Base-by-base conservation (phyloP, 2,797 vertebrate genomes). In the Melopsittacus undulatus region DNA sequence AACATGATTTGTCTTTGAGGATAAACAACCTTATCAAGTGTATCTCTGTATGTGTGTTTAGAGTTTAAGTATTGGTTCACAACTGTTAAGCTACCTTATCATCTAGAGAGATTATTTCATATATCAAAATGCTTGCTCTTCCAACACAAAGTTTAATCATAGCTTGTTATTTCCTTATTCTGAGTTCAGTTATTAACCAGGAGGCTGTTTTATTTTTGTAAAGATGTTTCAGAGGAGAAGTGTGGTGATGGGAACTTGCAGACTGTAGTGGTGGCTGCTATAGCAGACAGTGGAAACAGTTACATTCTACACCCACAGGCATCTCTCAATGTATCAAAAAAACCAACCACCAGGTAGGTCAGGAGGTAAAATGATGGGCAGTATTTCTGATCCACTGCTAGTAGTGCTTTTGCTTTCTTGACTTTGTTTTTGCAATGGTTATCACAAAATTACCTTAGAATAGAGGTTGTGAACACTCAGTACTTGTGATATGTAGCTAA, bases 161-260 rank as follows among this genome's bases (percentile, higher is more conserved):
- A 64, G 43, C 38, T 92, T 94, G 51, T 64, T 49, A 51, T 45
- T 91, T 51, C 77, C 18, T 67, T 18, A 3, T 78, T 81, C 42
- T 82, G 11, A 24, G 5, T 83, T 81, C 34, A 68, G 14, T 89
- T 95, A 81, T 73, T 97, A 94, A 96, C 92, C 56, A 92, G 85
- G 56, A 90, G 78, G 43, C 14, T 88, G 63, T 83, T 23, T 80
- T 85, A 26, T 92, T 93, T 63, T 94, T 89, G 17, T 96, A 72
- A 96, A 98, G 98, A 96, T 69, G 43, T 95, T 95, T 94, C 45
- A 2, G 97, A 98, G 87, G 98, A 97, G 86, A 98, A 97, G 78
- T 38, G 64, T 85, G 84, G n/a, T 83, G 94, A 94, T 59, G 96
- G 97, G 84, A 96, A 85, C 66, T 88, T 98, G 83, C 95, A 97